These are phyloP conservation scores for Drosophila melanogaster DNA, from an alignment of 1,140 invertebrate species.

Conservation along the genomic window DNA sequence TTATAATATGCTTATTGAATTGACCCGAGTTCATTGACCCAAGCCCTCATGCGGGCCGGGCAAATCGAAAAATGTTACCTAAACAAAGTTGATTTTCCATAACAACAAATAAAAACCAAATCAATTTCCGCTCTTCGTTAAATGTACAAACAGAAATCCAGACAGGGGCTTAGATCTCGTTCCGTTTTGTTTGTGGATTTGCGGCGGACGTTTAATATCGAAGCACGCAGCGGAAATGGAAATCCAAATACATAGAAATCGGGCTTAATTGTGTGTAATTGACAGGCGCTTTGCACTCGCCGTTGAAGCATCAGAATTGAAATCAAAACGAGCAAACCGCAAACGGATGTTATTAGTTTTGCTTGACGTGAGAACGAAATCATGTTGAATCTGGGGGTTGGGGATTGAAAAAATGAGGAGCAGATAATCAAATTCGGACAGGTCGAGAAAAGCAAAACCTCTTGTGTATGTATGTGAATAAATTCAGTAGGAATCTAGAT, in stretches of 20 bases:
- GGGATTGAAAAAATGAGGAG: neutral
- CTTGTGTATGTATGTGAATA: no score
- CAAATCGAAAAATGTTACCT: conserved; percentile 35
- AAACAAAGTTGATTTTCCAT: conserved; percentile 65
- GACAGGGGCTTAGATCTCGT: conserved; percentile 32
- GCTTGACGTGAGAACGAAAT: conserved; percentile 7
- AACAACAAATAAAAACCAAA: conserved; percentile 73
- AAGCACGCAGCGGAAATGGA: conserved; percentile 62
- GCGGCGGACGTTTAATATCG: conserved; percentile 64
- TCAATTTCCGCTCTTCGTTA: conserved; percentile 71
- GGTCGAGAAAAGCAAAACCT: neutral
- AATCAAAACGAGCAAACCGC: conserved; percentile 50
- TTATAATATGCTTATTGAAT: conserved; percentile 77
- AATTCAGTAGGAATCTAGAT: no score
- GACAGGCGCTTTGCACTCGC: conserved; percentile 64
- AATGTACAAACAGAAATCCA: conserved; percentile 19
- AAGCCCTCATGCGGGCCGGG: neutral
- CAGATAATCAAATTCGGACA: neutral
- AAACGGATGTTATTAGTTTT: conserved; percentile 70
- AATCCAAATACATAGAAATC: conserved; percentile 68
- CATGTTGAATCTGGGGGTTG: neutral
- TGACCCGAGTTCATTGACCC: conserved; percentile 56
- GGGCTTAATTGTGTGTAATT: conserved; percentile 76
- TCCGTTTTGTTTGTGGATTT: conserved; percentile 47
- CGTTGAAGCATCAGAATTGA: conserved; percentile 37